Conservation (phyloP, 2,888 invertebrate genomes). For the Dasypolia templi region DNA sequence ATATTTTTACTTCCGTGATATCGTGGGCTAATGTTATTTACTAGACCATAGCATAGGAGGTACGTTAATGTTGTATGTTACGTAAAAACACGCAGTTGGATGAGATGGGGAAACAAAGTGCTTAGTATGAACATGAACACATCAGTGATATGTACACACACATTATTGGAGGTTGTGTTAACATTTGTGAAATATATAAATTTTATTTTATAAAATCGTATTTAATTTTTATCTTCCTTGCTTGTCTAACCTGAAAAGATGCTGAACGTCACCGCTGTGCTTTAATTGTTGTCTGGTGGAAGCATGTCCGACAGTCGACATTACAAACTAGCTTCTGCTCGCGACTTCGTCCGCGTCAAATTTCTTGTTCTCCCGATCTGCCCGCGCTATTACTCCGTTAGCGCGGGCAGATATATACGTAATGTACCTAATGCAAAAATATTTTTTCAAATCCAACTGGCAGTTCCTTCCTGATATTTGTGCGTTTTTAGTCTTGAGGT, state of each 20-base stretch:
- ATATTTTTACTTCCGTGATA: no score
- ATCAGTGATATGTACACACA: slow-evolving; percentile 61
- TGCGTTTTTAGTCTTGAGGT: no score
- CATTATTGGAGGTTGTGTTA: slow-evolving; percentile 72
- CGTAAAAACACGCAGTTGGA: slow-evolving; percentile 21
- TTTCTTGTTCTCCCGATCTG: no score
- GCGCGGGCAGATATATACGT: no score
- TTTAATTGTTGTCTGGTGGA: neutral
- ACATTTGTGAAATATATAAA: slow-evolving; percentile 71
- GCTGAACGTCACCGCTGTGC: neutral
- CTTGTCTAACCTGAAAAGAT: neutral
- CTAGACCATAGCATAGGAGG: slow-evolving; percentile 41
- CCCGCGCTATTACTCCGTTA: no score
- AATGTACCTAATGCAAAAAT: no score
- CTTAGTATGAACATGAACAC: slow-evolving; percentile 53
- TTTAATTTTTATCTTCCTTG: slow-evolving; percentile 11
- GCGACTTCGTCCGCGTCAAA: no score
- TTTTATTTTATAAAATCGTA: slow-evolving; percentile 66
- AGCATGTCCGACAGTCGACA: neutral
- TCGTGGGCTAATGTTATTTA: slow-evolving; percentile 62
- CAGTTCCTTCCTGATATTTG: no score
- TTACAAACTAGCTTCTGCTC: neutral
- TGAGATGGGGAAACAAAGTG: slow-evolving; percentile 47
- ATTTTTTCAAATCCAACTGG: no score
- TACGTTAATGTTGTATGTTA: slow-evolving; percentile 45